Evolutionary conservation across 2,888 invertebrate genomes (phyloP).

Genomic region (Idaea biselata): DNA sequence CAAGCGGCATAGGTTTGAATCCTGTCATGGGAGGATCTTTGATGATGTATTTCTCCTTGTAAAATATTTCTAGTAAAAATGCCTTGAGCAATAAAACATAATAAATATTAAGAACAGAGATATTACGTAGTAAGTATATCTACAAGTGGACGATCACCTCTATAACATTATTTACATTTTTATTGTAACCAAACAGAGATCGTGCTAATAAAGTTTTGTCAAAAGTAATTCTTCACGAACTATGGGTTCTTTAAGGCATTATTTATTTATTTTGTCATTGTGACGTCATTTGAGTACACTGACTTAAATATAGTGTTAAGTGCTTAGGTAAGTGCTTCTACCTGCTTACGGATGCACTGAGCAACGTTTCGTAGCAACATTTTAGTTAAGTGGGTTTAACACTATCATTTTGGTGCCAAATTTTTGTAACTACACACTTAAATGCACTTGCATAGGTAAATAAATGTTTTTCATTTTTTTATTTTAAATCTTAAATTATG

Average conservation of each 20-base stretch:
- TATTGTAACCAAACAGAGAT: not conserved
- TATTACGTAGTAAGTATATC: not conserved
- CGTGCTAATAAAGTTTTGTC: conserved; percentile 8
- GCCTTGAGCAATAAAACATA: no score
- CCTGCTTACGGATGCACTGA: not conserved
- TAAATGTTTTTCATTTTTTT: no score
- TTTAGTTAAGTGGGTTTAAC: no score
- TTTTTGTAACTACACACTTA: not conserved
- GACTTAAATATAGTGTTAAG: not conserved
- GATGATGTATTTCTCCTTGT: no score
- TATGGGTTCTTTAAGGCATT: conserved; percentile 12
- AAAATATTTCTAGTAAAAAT: no score
- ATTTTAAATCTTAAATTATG: no score
- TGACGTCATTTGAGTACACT: conserved; percentile 17
- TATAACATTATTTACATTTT: not conserved
- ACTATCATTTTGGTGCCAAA: not conserved
- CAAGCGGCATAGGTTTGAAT: no score
- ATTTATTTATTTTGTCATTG: conserved; percentile 9
- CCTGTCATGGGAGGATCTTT: no score
- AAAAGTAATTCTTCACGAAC: conserved; percentile 22
- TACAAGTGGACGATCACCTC: not conserved
- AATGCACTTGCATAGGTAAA: no score
- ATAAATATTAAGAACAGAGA: no score
- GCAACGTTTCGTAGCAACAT: no score
- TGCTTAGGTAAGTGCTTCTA: not conserved